phyloP scores from a whole-genome alignment of 2,797 vertebrate species.

The Heteromormyrus szaboi region DNA sequence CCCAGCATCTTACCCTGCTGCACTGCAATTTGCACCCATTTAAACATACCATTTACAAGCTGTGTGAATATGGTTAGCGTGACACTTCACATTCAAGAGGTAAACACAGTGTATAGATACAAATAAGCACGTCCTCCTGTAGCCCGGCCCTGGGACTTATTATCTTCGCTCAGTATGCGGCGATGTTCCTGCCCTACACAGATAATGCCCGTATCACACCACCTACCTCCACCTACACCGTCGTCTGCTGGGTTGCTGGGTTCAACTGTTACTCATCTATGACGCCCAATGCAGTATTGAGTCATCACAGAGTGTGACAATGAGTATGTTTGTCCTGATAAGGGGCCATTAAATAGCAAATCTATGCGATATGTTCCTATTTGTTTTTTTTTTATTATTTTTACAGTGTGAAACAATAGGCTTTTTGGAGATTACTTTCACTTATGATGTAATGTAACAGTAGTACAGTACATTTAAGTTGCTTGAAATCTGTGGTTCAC shows the following conservation, averaged over 20 bases:
- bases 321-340: neutral
- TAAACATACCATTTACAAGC: neutral
- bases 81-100: neutral
- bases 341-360: neutral
- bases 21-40: neutral
- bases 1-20: neutral
- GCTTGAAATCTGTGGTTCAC: neutral
- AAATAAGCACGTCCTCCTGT: conserved; percentile 10
- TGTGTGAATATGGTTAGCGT: neutral
- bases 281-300: neutral
- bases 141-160: neutral
- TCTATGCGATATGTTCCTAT: neutral
- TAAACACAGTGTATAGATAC: neutral
- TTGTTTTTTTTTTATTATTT: neutral
- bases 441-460: neutral
- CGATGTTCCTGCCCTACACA: conserved; percentile 24
- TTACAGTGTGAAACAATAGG: neutral
- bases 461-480: neutral
- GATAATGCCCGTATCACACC: conserved; percentile 24
- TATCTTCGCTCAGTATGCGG: conserved; percentile 27
- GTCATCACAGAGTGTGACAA: neutral
- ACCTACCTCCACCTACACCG: conserved; percentile 20
- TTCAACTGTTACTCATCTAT: conserved; percentile 4
- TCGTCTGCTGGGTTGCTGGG: conserved; percentile 7
- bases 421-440: neutral